Conservation (phyloP, 2,797 vertebrate genomes). For the Sorex maritimensis region DNA sequence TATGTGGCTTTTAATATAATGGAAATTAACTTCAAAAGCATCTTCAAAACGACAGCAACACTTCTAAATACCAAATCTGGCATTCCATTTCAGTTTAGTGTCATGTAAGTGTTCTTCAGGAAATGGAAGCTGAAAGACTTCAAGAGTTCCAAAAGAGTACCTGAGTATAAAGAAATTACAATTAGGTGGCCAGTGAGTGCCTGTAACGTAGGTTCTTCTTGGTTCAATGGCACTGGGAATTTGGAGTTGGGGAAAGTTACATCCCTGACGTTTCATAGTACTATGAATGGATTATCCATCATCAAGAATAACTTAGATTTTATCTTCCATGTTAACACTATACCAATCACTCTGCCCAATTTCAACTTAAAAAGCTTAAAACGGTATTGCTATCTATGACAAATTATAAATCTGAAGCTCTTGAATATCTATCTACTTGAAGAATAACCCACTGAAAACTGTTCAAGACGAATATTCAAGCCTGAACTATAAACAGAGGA, state of each 20-base stretch:
- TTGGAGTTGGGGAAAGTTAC: too few species aligned
- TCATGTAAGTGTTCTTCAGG: not conserved
- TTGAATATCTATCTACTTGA: not conserved
- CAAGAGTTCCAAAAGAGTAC: not conserved
- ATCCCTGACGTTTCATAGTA: too few species aligned
- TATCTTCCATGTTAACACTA: not conserved
- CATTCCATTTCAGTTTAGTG: not conserved
- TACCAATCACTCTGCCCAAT: not conserved
- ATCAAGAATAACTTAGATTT: not conserved
- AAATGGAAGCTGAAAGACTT: not conserved
- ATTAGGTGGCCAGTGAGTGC: too few species aligned
- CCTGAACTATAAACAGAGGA: not conserved
- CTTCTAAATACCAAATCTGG: not conserved
- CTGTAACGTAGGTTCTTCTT: too few species aligned
- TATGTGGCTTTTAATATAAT: not conserved
- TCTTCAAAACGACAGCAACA: not conserved
- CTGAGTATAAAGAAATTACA: not conserved
- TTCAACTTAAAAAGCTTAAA: constrained; percentile 12
- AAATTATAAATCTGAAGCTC: not conserved
- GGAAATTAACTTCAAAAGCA: constrained; percentile 29
- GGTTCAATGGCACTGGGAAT: too few species aligned
- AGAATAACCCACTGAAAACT: not conserved
- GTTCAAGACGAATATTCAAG: not conserved
- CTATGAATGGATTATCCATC: too few species aligned
- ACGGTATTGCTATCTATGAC: not conserved